A percentile compares a stretch with the other conserved stretches of the same genome.
These are phyloP conservation scores for Lagopus leucura DNA, from an alignment of 2,113 vertebrate species.

Conservation along the genomic window DNA sequence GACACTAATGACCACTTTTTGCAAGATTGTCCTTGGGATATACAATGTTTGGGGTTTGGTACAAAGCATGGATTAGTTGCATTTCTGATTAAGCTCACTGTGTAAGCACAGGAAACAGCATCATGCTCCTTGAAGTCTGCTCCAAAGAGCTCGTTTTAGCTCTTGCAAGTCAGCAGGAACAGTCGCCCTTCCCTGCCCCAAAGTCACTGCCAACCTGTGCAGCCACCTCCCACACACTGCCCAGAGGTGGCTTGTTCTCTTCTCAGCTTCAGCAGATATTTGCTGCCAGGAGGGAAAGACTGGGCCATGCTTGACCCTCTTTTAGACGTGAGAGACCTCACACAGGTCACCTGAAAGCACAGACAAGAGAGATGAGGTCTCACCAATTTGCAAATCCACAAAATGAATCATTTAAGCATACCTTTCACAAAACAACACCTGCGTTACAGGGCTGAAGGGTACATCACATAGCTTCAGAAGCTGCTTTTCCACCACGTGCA, in stretches of 20 bases:
- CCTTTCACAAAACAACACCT: not conserved
- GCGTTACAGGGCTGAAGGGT: not conserved
- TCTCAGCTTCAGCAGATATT: not conserved
- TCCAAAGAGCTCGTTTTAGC: not conserved
- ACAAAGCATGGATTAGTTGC: not conserved
- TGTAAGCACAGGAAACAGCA: not conserved
- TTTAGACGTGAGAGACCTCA: not conserved
- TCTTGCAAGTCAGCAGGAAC: not conserved
- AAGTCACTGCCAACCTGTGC: not conserved
- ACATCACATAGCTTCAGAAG: not conserved
- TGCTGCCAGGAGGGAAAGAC: not conserved
- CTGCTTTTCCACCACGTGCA: not conserved
- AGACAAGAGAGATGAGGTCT: not conserved
- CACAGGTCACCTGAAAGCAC: not conserved
- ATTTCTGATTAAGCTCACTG: not conserved
- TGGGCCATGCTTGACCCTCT: not conserved
- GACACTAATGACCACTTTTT: not conserved
- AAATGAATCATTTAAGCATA: not conserved
- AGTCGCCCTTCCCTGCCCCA: accelerated
- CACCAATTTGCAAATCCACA: not conserved
- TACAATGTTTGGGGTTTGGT: not conserved
- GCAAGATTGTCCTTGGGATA: not conserved
- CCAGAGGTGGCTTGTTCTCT: not conserved
- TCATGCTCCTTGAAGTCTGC: not conserved
- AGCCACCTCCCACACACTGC: not conserved